Conservation (phyloP, 2,888 invertebrate genomes). For the Zaprionus bogoriensis region DNA sequence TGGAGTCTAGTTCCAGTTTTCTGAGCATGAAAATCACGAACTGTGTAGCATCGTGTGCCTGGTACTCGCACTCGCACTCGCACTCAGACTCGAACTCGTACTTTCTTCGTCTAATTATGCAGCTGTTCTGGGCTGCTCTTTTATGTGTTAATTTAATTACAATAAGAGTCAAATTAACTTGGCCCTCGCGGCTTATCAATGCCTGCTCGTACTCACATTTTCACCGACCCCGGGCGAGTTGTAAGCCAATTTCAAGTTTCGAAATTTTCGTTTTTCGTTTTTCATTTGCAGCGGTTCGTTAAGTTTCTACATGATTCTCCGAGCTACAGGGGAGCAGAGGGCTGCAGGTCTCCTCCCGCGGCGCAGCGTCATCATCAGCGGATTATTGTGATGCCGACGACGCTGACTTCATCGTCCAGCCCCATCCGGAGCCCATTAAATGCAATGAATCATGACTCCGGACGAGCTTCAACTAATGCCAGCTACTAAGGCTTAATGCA, state of each 20-base stretch:
- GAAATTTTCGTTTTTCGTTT: conserved; percentile 13
- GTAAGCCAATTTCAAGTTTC: conserved; percentile 42
- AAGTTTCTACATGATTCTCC: conserved; percentile 46
- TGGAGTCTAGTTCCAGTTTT: conserved; percentile 42
- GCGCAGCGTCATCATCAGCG: conserved; percentile 8
- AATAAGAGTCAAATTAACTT: conserved; percentile 72
- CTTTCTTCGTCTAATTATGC: conserved; percentile 77
- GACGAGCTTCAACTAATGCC: conserved; percentile 38
- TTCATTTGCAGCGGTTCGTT: conserved; percentile 61
- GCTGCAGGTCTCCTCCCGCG: not conserved
- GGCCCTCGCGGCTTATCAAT: conserved; percentile 59
- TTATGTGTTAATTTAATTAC: conserved; percentile 74
- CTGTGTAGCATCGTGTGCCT: conserved; percentile 32
- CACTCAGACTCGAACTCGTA: conserved; percentile 32
- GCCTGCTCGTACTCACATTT: conserved; percentile 32
- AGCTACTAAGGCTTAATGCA: conserved; percentile 29
- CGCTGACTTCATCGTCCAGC: conserved; percentile 58
- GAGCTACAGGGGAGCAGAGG: conserved; percentile 1
- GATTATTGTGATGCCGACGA: conserved; percentile 18
- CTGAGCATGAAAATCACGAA: conserved; percentile 56
- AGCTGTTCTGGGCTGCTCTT: conserved; percentile 53
- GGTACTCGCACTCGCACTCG: not conserved
- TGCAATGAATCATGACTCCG: conserved; percentile 60
- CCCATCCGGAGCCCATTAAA: conserved; percentile 61
- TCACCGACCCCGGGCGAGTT: conserved; percentile 40